These are phyloP conservation scores for Drosophila niveifrons DNA, from an alignment of 2,888 invertebrate genomes.

Conservation along the genomic window DNA sequence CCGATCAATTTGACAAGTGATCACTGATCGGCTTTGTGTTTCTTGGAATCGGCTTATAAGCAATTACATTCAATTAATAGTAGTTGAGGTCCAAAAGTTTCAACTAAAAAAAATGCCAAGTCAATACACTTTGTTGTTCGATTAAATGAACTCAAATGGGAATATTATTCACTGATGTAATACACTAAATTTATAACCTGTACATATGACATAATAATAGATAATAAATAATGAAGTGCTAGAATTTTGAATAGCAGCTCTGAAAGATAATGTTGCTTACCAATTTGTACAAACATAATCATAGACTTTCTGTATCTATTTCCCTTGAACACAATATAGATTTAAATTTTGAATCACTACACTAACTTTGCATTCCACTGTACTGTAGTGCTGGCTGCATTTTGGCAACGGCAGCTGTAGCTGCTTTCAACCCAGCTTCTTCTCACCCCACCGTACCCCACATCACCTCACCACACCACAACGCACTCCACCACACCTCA, in stretches of 20 bases:
- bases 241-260: too few relatives aligned
- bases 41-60: constrained; percentile 47
- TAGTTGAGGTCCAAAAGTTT: constrained; percentile 31
- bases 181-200: background rate
- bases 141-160: background rate
- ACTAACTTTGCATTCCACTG: constrained; percentile 21
- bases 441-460: constrained; percentile 14
- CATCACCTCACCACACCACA: constrained; percentile 18
- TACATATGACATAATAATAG: background rate
- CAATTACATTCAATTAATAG: constrained; percentile 61
- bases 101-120: background rate
- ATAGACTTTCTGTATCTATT: too few relatives aligned
- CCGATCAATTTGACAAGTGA: constrained; percentile 52
- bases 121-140: background rate
- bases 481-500: constrained; percentile 39
- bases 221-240: background rate
- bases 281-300: too few relatives aligned
- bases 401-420: constrained; percentile 49
- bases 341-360: background rate
- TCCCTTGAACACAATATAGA: too few relatives aligned
- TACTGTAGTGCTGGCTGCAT: constrained; percentile 26
- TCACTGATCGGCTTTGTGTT: constrained; percentile 49
- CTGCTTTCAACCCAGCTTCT: constrained; percentile 41
- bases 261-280: too few relatives aligned
- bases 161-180: too few relatives aligned